Percentiles rank a stretch among this genome's conserved stretches.
These are phyloP conservation scores for Diplolepis rosae DNA, from an alignment of 2,888 invertebrate species.

Conservation along the genomic window DNA sequence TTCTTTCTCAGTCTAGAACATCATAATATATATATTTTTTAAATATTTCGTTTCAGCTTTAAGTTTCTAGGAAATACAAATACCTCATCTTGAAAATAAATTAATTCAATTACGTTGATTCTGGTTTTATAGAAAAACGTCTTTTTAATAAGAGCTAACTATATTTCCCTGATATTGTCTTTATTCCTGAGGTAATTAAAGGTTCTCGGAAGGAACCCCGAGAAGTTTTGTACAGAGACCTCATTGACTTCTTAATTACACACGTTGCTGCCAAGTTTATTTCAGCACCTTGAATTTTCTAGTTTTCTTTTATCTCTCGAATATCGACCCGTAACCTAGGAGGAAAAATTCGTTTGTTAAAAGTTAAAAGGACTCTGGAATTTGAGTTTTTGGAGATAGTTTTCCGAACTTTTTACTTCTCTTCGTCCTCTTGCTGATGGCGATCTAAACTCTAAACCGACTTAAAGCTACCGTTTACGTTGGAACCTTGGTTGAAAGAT, in stretches of 20 bases:
- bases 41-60: too few relatives aligned
- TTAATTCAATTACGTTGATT: too few relatives aligned
- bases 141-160: too few relatives aligned
- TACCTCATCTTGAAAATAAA: too few relatives aligned
- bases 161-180: constrained; percentile 4
- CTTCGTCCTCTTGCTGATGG: not conserved
- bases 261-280: constrained; percentile 46
- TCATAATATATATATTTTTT: too few relatives aligned
- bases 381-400: not conserved
- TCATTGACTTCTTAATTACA: constrained; percentile 44
- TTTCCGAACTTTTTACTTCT: constrained; percentile 7
- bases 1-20: too few relatives aligned
- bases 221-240: not conserved
- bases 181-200: constrained; percentile 34
- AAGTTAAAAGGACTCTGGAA: constrained; percentile 7
- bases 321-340: not conserved
- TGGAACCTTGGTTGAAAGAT: not conserved
- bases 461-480: constrained; percentile 4
- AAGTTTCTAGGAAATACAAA: too few relatives aligned
- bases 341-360: constrained; percentile 15
- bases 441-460: constrained; percentile 12
- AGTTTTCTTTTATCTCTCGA: not conserved
- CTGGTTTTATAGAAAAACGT: too few relatives aligned
- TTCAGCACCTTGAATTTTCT: constrained; percentile 35
- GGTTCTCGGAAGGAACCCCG: not conserved